Evolutionary conservation across 2,797 vertebrate species (phyloP).

Genomic region (Tenualosa thibaudeaui): DNA sequence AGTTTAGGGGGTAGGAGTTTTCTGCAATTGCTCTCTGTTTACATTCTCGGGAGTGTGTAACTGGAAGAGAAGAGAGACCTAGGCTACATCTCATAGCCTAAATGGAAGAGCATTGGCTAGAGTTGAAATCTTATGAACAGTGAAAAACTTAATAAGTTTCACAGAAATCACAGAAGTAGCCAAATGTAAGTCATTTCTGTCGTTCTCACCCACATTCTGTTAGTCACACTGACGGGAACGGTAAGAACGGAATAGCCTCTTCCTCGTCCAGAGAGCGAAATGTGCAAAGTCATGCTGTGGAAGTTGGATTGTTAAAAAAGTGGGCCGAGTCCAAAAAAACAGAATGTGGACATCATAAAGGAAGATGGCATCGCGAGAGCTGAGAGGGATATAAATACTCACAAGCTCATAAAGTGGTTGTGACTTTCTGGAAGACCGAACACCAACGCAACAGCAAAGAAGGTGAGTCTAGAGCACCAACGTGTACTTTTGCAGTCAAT

Average conservation of each 20-base stretch:
- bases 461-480: background rate
- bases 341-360: background rate
- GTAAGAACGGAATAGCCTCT: background rate
- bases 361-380: slow-evolving; percentile 68
- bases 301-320: background rate
- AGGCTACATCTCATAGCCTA: too few species aligned
- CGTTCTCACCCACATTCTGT: background rate
- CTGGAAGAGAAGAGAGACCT: background rate
- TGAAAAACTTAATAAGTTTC: too few species aligned
- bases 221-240: background rate
- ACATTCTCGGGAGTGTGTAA: background rate
- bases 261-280: slow-evolving; percentile 45
- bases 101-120: too few species aligned
- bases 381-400: slow-evolving; percentile 12
- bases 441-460: background rate
- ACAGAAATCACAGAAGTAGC: too few species aligned
- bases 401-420: background rate
- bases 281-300: slow-evolving; percentile 75
- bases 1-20: background rate
- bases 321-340: background rate
- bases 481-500: background rate
- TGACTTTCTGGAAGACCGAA: background rate
- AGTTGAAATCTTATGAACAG: too few species aligned
- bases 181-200: too few species aligned
- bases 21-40: background rate